Evolutionary conservation across 2,797 vertebrate genomes (phyloP).

Genomic region (Mustela erminea): DNA sequence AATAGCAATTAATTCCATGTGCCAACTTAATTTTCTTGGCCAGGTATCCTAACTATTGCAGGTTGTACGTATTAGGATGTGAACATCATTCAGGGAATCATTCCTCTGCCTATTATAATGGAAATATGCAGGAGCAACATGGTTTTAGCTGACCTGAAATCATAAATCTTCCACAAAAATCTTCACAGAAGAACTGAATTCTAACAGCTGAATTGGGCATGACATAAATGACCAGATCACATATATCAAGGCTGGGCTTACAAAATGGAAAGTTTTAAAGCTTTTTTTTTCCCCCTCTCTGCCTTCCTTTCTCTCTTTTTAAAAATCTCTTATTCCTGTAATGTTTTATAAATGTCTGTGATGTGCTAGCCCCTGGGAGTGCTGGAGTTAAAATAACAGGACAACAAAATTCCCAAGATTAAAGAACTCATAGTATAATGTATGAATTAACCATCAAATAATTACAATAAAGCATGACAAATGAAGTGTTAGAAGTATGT

Average conservation of each 20-base stretch:
- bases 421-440: neutral
- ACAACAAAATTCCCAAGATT: neutral
- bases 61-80: neutral
- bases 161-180: neutral
- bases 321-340: neutral
- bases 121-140: neutral
- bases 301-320: neutral
- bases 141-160: neutral
- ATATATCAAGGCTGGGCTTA: neutral
- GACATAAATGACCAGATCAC: neutral
- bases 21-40: neutral
- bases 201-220: neutral
- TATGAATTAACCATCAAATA: neutral
- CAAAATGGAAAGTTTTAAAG: neutral
- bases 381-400: neutral
- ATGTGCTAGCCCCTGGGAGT: neutral
- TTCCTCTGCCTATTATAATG: neutral
- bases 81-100: neutral
- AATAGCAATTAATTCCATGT: neutral
- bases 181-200: neutral
- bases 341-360: neutral
- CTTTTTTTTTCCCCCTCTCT: neutral
- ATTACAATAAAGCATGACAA: neutral
- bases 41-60: neutral
- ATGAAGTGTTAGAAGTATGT: neutral